Base-by-base conservation (phyloP, 2,797 vertebrate genomes). In the Poeciliopsis presidionis region DNA sequence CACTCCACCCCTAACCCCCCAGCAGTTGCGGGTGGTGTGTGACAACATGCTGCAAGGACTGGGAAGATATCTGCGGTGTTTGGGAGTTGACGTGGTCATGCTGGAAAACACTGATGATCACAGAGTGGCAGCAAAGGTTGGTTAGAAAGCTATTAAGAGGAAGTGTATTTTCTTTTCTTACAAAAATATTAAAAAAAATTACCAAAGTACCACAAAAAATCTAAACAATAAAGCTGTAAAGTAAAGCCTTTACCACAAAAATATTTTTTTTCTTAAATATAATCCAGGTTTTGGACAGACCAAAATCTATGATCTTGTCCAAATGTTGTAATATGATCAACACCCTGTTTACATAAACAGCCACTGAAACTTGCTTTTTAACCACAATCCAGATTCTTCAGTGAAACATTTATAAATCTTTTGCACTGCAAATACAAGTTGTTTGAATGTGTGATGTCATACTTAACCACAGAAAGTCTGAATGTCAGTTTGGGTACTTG, bases 21-120 rank as follows among this genome's bases (percentile, higher is more conserved):
- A 84, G 83, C 92, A 97, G 86, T 96, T 98, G 91, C 92, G 94
- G 0, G 96, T 96, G 83, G 96, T 97, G 77, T 97, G 97, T 43
- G 97, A 98, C 90, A 97, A 95, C 93, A 97, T 97, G 98, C 94
- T 97, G 18, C 96, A 97, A 81, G 97, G 97, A 33, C 95, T 98
- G 0, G 97, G 97, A 0, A 93, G 96, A 71, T 96, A 96, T 80
- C 96, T 98, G 83, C 96, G 96, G 84, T 96, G 96, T 84, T 92
- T 98, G 6, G 97, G 97, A 0, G 94, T 96, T 0, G 96, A 98
- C 0, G 96, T 96, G 33, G 79, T 85, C 4, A 93, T 97, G 81
- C 89, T 97, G 93, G 95, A 96, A 74, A 96, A 95, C 3, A 84
- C 84, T 0, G 96, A 98, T 3, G 96, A 97, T 82, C 98, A 97